These are phyloP conservation scores for Cyprinodon diabolis DNA, from an alignment of 2,797 vertebrate species.

Conservation along the genomic window DNA sequence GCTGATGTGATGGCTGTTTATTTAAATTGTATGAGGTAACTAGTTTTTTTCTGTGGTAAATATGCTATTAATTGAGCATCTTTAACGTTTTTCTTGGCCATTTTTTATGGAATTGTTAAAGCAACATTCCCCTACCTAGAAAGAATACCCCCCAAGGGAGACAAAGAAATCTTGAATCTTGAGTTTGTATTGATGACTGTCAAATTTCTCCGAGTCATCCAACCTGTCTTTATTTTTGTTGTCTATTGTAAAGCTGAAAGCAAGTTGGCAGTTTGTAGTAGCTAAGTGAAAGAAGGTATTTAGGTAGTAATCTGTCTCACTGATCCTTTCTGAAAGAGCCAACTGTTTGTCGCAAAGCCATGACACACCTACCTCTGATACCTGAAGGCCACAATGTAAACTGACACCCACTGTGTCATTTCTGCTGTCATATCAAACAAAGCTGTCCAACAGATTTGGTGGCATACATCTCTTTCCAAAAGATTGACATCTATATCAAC, in stretches of 20 bases:
- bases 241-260: constrained; percentile 54
- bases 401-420: constrained; percentile 66
- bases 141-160: too few relatives aligned
- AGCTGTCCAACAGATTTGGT: constrained; percentile 9
- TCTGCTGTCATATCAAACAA: constrained; percentile 36
- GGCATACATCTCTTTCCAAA: constrained; percentile 3
- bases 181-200: constrained; percentile 16
- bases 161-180: too few relatives aligned
- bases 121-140: too few relatives aligned
- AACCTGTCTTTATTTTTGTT: constrained; percentile 60
- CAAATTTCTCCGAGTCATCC: constrained; percentile 22
- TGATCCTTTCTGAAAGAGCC: constrained; percentile 73
- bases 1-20: too few relatives aligned
- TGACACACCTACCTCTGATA: constrained; percentile 68
- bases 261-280: constrained; percentile 67
- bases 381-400: constrained; percentile 65
- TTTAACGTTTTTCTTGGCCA: too few relatives aligned
- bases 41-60: too few relatives aligned
- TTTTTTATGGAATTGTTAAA: too few relatives aligned
- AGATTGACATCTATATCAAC: neutral
- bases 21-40: too few relatives aligned
- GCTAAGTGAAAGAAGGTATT: constrained; percentile 71
- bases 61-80: too few relatives aligned
- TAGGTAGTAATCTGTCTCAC: constrained; percentile 63
- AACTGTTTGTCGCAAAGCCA: constrained; percentile 62